Percentiles rank a stretch among this genome's conserved stretches.
These are phyloP conservation scores for Ageneiosus marmoratus DNA, from an alignment of 2,113 vertebrate genomes.

Conservation along the genomic window DNA sequence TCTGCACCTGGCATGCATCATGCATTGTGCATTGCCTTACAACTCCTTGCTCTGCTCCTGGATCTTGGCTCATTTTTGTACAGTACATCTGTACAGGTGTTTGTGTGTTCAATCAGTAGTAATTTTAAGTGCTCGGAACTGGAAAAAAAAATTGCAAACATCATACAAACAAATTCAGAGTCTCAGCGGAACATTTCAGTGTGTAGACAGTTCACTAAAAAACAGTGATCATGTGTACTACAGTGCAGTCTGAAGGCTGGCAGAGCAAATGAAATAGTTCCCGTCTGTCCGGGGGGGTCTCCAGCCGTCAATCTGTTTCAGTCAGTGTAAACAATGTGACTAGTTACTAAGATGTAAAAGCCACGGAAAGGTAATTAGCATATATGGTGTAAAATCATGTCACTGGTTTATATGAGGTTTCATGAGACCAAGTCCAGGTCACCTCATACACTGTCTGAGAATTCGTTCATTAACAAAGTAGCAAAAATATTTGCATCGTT, in stretches of 20 bases:
- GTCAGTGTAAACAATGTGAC: slow-evolving; percentile 49
- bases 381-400: neutral
- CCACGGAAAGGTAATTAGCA: slow-evolving; percentile 11
- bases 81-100: slow-evolving; percentile 32
- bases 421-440: neutral
- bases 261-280: slow-evolving; percentile 40
- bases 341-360: slow-evolving; percentile 33
- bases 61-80: slow-evolving; percentile 3
- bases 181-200: slow-evolving; percentile 6
- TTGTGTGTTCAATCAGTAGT: slow-evolving; percentile 35
- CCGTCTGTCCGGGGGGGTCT: slow-evolving; percentile 17
- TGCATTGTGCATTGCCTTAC: neutral
- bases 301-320: slow-evolving; percentile 41
- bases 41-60: neutral
- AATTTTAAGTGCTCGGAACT: slow-evolving; percentile 34
- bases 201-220: slow-evolving; percentile 55
- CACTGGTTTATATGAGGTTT: neutral
- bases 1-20: slow-evolving; percentile 18
- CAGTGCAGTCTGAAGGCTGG: slow-evolving; percentile 48
- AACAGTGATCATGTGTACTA: slow-evolving; percentile 55
- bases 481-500: neutral
- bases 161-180: slow-evolving; percentile 10
- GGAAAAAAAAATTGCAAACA: neutral
- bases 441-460: neutral
- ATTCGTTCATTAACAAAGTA: neutral